Conservation (phyloP, 2,888 invertebrate species). For the Nemoura dubitans region DNA sequence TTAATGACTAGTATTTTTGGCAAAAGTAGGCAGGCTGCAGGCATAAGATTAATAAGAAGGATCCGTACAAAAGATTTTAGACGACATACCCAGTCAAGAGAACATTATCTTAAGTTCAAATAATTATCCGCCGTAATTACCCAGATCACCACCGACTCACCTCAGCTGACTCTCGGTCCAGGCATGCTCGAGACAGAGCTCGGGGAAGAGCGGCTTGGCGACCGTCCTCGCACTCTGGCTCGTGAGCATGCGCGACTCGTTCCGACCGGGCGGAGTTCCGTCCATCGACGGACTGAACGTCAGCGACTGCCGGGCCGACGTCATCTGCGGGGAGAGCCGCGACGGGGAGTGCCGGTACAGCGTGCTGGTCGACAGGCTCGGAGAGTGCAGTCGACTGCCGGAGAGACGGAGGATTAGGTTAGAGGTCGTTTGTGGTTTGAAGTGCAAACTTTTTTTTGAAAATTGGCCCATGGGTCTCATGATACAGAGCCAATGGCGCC, state of each 20-base stretch:
- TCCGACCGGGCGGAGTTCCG: slow-evolving; percentile 32
- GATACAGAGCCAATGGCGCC: too few species aligned
- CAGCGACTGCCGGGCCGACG: background rate
- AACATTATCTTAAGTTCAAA: too few species aligned
- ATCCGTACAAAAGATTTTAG: too few species aligned
- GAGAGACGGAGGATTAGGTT: background rate
- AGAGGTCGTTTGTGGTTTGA: background rate
- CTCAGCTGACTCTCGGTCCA: slow-evolving; percentile 77
- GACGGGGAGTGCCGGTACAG: slow-evolving; percentile 16
- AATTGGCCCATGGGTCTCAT: too few species aligned
- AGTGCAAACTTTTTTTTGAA: too few species aligned
- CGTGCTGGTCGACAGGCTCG: slow-evolving; percentile 50
- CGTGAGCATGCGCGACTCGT: slow-evolving; percentile 47
- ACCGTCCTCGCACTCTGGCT: slow-evolving; percentile 57
- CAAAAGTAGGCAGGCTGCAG: too few species aligned
- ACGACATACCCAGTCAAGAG: too few species aligned
- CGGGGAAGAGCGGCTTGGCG: slow-evolving; percentile 80
- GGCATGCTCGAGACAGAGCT: slow-evolving; percentile 86
- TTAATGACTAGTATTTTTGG: too few species aligned
- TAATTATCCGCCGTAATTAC: too few species aligned
- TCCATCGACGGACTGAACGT: background rate
- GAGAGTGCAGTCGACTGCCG: slow-evolving; percentile 64
- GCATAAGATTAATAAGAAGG: too few species aligned
- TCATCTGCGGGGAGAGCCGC: slow-evolving; percentile 10
- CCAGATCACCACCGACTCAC: too few species aligned